A percentile compares a stretch with the other conserved stretches of the same genome.
These are phyloP conservation scores for Amitus sp. DNA, from an alignment of 2,888 invertebrate species.

Conservation along the genomic window DNA sequence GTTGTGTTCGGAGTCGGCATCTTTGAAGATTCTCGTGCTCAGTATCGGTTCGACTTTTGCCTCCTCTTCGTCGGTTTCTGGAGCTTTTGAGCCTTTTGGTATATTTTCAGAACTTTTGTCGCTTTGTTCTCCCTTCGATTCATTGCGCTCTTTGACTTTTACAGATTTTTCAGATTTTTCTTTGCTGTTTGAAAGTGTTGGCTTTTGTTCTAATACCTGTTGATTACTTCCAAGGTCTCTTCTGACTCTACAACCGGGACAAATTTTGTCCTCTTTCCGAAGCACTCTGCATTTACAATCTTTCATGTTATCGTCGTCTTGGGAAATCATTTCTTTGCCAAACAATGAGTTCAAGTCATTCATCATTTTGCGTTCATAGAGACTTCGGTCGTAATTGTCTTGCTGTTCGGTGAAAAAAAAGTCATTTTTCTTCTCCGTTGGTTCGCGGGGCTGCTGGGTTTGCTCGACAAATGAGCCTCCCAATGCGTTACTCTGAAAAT, in stretches of 20 bases:
- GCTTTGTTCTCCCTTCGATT: too few species aligned
- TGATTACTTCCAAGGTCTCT: not conserved
- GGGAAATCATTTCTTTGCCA: conserved; percentile 52
- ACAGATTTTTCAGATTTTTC: too few species aligned
- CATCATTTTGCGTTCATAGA: conserved; percentile 32
- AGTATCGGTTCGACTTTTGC: too few species aligned
- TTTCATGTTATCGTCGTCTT: conserved; percentile 49
- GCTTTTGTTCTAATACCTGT: too few species aligned
- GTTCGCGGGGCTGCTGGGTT: not conserved
- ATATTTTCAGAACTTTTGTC: too few species aligned
- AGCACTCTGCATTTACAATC: conserved; percentile 53
- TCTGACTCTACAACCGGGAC: conserved; percentile 2
- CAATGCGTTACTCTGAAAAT: not conserved
- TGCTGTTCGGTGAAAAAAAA: not conserved
- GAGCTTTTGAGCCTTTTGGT: too few species aligned
- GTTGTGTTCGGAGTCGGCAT: too few species aligned
- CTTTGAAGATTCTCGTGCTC: too few species aligned
- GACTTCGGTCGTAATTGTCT: conserved; percentile 15
- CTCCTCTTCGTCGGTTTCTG: too few species aligned
- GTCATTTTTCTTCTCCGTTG: not conserved
- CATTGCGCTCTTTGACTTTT: too few species aligned
- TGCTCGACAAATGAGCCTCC: not conserved
- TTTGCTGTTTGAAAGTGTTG: too few species aligned
- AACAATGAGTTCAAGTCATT: conserved; percentile 41
- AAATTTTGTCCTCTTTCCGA: conserved; percentile 26